phyloP scores from a whole-genome alignment of 2,113 vertebrate species.

The Oryctolagus cuniculus region mOryCun1.1 NC_091432.1:147180001-147180500 shows the following conservation, averaged over 20 bases:
- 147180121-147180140: not conserved
- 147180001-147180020: not conserved
- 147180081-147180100: not conserved
- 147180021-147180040: not conserved
- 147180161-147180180: not conserved
- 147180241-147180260: not conserved
- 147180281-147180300: not conserved
- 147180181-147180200: not conserved
- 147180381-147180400: no score
- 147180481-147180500: no score
- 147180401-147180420: no score
- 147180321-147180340: not conserved
- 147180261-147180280: slow-evolving; percentile 1
- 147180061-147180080: not conserved
- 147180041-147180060: not conserved
- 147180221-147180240: not conserved
- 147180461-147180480: no score
- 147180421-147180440: no score
- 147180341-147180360: not conserved
- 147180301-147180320: not conserved
- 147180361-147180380: no score
- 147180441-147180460: no score
- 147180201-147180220: not conserved
- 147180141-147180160: not conserved
- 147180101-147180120: not conserved